Percentiles rank a stretch among this genome's conserved stretches.
Conservation (phyloP, 2,113 vertebrate species). For the Leucosticte australis region DNA sequence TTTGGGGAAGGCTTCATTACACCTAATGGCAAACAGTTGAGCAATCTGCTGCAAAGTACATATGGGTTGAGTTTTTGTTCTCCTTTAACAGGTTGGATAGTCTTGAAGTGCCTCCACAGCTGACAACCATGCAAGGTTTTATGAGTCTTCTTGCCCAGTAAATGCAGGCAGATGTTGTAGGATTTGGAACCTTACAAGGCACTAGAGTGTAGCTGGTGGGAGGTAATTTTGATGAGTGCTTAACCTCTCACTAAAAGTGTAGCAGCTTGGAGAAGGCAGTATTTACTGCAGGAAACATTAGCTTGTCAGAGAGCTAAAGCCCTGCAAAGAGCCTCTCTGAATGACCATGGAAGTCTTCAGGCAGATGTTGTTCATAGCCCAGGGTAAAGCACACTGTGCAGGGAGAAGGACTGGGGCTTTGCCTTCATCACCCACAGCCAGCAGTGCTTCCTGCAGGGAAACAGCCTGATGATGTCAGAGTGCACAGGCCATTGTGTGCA, state of each 20-base stretch:
- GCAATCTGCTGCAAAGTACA: background rate
- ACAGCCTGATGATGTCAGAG: background rate
- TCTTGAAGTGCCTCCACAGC: slow-evolving; percentile 37
- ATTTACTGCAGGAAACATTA: slow-evolving; percentile 71
- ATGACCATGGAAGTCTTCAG: background rate
- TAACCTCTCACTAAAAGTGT: slow-evolving; percentile 72
- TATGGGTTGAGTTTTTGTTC: slow-evolving; percentile 29
- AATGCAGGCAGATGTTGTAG: slow-evolving; percentile 57
- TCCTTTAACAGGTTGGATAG: background rate
- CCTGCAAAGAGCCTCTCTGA: background rate
- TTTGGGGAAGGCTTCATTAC: slow-evolving; percentile 28
- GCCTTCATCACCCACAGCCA: slow-evolving; percentile 3
- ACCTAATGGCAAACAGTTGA: slow-evolving; percentile 57
- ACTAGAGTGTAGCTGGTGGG: slow-evolving; percentile 48
- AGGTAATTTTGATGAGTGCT: slow-evolving; percentile 62
- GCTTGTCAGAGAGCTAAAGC: slow-evolving; percentile 45
- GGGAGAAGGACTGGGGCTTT: background rate
- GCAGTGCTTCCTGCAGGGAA: slow-evolving; percentile 25
- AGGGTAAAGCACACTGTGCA: background rate
- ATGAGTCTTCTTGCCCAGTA: slow-evolving; percentile 48
- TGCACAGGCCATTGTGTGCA: background rate
- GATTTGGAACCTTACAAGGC: slow-evolving; percentile 61
- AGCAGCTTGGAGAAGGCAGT: slow-evolving; percentile 61
- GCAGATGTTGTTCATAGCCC: slow-evolving; percentile 37
- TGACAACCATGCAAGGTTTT: slow-evolving; percentile 53